Base-by-base conservation (phyloP, 2,797 vertebrate species). In the Anguilla obscura region DNA sequence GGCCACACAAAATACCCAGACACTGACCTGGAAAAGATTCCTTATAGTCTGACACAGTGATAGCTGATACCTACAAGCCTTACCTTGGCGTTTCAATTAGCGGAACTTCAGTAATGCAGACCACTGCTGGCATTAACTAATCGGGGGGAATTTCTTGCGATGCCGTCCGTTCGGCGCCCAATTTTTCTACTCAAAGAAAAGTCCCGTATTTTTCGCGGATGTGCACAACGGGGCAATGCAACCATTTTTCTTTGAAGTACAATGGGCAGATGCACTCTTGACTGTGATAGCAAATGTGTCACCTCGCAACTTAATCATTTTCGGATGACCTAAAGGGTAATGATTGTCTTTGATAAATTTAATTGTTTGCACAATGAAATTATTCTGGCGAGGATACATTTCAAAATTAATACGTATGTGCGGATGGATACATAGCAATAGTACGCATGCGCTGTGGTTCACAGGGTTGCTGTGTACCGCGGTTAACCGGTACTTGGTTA, bases 1-100 rank as follows among this genome's bases (percentile, higher is more conserved):
- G 94, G 95, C 95, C 95, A 94, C 93, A 92, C 91, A 94, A 89
- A 88, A 86, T 85, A 89, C 84, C 93, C 94, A 93, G 93, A 93
- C 95, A 95, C 95, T 96, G 95, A 96, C 96, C 96, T 96, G 96
- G 96, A 97, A 96, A 96, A 96, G 96, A 94, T 96, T 96, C 95
- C 92, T 88, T 91, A 91, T 88, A 88, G 91, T 86, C 90, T 88
- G 87, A 85, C 90, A 89, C 56, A 88, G 89, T 87, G 69, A 84
- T 79, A 52, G 58, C 45, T 45, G 40, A 24, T 52, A n/a, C 36
- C 33, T 85, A 14, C 8, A 63, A 86, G 76, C 18, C 89, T 90
- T 90, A 88, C 89, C 89, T 91, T 86, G 33, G 50, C 30, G 40
- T 86, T 52, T 50, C 10, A 6, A 27, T 69, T 12, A 40, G 36